Conservation (phyloP, 2,113 vertebrate genomes). For the Brachyhypopomus occidentalis region DNA sequence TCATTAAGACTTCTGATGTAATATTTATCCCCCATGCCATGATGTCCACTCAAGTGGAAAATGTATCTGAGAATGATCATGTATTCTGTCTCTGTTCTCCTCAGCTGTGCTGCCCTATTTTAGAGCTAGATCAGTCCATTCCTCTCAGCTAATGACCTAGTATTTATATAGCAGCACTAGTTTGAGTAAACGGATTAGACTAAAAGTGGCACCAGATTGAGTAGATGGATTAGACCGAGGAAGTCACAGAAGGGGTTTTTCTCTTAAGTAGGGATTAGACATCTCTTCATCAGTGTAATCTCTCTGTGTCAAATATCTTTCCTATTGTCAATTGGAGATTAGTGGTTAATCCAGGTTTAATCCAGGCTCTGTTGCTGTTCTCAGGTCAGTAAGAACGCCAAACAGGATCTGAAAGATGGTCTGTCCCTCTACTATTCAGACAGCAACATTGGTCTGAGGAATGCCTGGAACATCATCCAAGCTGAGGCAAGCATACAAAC, state of each 20-base stretch:
- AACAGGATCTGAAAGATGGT: constrained; percentile 92
- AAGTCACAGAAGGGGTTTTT: background rate
- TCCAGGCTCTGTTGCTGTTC: constrained; percentile 39
- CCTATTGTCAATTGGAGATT: background rate
- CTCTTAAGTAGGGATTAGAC: background rate
- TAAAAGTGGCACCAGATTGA: background rate
- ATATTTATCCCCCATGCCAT: constrained; percentile 63
- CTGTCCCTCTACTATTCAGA: constrained; percentile 93
- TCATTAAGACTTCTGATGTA: constrained; percentile 66
- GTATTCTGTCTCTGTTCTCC: background rate
- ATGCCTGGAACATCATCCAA: constrained; percentile 99
- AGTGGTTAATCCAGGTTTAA: background rate
- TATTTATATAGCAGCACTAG: background rate
- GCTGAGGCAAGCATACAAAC: constrained; percentile 81
- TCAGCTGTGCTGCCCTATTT: background rate
- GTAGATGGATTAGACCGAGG: background rate
- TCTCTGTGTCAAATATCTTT: background rate
- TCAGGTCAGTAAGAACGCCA: constrained; percentile 92
- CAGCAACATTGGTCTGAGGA: constrained; percentile 92
- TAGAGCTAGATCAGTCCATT: constrained; percentile 10
- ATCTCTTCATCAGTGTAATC: background rate
- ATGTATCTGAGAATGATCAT: constrained; percentile 23
- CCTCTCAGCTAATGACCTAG: background rate
- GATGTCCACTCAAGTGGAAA: constrained; percentile 62
- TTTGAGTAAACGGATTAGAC: background rate